Percentiles rank a stretch among this genome's conserved stretches.
Conservation (phyloP, 2,888 invertebrate genomes). For the Caenorhabditis virilis region DNA sequence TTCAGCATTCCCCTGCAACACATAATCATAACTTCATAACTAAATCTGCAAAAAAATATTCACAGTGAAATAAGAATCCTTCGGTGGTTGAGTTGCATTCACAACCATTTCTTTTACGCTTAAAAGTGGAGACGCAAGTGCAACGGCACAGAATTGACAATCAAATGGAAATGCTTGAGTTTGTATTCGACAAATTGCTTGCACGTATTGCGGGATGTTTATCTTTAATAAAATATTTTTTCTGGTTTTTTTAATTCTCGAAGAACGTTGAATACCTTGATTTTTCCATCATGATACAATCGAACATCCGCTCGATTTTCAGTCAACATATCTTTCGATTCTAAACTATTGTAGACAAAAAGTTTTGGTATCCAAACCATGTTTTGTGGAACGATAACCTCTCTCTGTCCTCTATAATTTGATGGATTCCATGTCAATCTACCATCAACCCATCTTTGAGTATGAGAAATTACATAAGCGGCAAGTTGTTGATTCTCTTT, state of each 20-base stretch:
- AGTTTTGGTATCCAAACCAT: constrained; percentile 64
- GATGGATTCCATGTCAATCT: constrained; percentile 44
- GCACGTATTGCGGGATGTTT: constrained; percentile 64
- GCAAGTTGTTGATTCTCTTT: constrained; percentile 62
- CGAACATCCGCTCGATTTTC: constrained; percentile 59
- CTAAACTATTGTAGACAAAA: constrained; percentile 63
- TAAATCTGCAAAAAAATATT: constrained; percentile 7
- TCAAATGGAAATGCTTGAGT: constrained; percentile 60
- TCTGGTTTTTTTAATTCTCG: too few species aligned
- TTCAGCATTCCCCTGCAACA: constrained; percentile 61
- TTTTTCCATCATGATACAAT: constrained; percentile 32
- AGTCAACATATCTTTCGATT: constrained; percentile 63
- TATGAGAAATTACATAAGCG: constrained; percentile 60
- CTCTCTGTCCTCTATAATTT: constrained; percentile 44
- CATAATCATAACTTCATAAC: neutral
- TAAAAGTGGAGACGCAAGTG: constrained; percentile 59
- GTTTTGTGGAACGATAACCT: constrained; percentile 58
- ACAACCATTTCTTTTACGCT: constrained; percentile 63
- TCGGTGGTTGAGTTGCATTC: constrained; percentile 58
- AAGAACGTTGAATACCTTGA: too few species aligned
- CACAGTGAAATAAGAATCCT: constrained; percentile 61
- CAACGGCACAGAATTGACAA: constrained; percentile 62
- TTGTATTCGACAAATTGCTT: constrained; percentile 60
- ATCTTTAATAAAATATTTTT: too few species aligned
- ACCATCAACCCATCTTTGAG: constrained; percentile 51